Percentiles rank a stretch among this genome's conserved stretches.
phyloP scores from a whole-genome alignment of 2,113 vertebrate genomes.

The Mustela nigripes region DNA sequence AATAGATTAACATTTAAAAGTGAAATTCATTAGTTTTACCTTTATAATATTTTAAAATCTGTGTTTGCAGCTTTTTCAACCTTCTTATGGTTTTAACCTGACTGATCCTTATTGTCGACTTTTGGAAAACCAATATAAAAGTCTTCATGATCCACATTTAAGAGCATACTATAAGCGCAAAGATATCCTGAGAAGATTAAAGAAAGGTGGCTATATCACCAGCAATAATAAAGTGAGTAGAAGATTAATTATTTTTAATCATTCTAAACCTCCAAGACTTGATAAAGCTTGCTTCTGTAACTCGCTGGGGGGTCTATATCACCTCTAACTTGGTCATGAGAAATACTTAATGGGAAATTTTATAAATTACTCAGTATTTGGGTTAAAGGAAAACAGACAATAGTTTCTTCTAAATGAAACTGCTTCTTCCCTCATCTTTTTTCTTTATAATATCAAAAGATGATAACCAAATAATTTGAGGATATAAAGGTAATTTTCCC shows the following conservation, averaged over 20 bases:
- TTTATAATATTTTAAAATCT: constrained; percentile 52
- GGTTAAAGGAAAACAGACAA: background rate
- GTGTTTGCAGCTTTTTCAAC: constrained; percentile 83
- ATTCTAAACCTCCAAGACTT: background rate
- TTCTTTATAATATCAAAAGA: background rate
- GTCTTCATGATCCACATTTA: constrained; percentile 86
- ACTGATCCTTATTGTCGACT: constrained; percentile 82
- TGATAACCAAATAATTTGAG: background rate
- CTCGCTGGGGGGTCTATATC: background rate
- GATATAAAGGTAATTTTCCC: background rate
- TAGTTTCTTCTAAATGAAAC: background rate
- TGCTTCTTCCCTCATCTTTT: background rate
- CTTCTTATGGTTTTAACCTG: constrained; percentile 84
- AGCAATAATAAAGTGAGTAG: constrained; percentile 83
- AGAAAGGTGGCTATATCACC: constrained; percentile 82
- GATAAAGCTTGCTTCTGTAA: background rate
- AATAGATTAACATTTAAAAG: background rate
- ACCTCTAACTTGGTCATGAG: background rate
- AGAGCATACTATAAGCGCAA: constrained; percentile 81
- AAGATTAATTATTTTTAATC: background rate
- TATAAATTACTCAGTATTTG: background rate
- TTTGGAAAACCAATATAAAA: constrained; percentile 83
- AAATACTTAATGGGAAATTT: background rate
- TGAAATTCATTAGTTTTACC: constrained; percentile 3
- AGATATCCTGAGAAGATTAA: constrained; percentile 81